These are phyloP conservation scores for Rafetus swinhoei DNA, from an alignment of 2,113 vertebrate species.

Conservation along the genomic window DNA sequence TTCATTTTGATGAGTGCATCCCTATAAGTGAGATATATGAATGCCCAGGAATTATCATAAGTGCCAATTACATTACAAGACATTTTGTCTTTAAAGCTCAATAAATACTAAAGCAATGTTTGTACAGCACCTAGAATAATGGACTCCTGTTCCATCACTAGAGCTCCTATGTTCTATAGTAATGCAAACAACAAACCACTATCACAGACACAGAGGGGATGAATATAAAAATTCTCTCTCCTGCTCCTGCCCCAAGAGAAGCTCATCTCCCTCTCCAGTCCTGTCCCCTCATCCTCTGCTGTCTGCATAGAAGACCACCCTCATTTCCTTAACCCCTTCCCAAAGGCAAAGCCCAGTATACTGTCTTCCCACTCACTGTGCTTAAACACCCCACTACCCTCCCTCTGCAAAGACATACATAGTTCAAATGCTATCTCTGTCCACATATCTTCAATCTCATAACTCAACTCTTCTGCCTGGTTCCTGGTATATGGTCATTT, in stretches of 20 bases:
- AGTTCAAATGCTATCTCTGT: rapidly evolving
- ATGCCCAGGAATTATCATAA: neutral
- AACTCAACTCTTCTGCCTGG: neutral
- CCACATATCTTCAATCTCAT: neutral
- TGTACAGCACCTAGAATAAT: neutral
- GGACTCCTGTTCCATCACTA: neutral
- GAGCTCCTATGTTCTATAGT: neutral
- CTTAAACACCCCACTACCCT: neutral
- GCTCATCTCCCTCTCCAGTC: neutral
- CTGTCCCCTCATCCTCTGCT: neutral
- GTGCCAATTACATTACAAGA: neutral
- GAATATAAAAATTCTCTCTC: neutral
- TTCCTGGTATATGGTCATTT: neutral
- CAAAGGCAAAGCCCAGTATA: neutral
- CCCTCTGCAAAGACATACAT: neutral
- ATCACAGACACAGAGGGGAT: neutral
- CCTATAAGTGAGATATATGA: slow-evolving; percentile 72
- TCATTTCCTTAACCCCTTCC: neutral
- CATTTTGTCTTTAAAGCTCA: neutral
- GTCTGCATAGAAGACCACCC: neutral
- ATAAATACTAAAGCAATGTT: neutral
- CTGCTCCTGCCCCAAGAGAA: neutral
- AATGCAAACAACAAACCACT: neutral
- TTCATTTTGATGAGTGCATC: slow-evolving; percentile 99
- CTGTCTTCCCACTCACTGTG: neutral